These are phyloP conservation scores for Caenorhabditis panamensis DNA, from an alignment of 2,888 invertebrate species.

Conservation along the genomic window DNA sequence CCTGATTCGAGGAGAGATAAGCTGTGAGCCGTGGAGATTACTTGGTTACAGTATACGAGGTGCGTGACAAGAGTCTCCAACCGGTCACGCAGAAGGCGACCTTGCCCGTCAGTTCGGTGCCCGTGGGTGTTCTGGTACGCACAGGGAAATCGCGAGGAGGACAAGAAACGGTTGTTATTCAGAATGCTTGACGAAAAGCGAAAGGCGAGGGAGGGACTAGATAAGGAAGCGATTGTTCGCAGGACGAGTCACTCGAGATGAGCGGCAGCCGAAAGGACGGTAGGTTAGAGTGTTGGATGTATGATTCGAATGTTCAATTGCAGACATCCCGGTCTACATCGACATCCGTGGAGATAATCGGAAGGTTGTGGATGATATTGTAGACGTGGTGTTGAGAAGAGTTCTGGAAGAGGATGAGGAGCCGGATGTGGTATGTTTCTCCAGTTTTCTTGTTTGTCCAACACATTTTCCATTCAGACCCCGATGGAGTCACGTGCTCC, in stretches of 20 bases:
- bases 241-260: constrained; percentile 31
- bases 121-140: constrained; percentile 41
- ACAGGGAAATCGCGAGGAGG: constrained; percentile 4
- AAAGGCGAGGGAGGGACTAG: constrained; percentile 45
- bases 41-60: constrained; percentile 21
- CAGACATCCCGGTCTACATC: constrained; percentile 30
- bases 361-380: constrained; percentile 36
- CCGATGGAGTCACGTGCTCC: constrained; percentile 22
- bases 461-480: too few relatives aligned
- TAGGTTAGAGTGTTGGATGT: neutral
- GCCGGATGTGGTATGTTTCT: neutral
- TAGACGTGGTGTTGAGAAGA: constrained; percentile 28
- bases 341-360: constrained; percentile 40
- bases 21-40: constrained; percentile 15
- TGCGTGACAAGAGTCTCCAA: constrained; percentile 31
- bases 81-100: constrained; percentile 32
- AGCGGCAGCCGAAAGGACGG: constrained; percentile 32
- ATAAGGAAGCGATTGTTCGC: constrained; percentile 33
- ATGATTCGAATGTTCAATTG: neutral
- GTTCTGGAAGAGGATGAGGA: constrained; percentile 37
- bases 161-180: constrained; percentile 39
- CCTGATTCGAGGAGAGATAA: constrained; percentile 6
- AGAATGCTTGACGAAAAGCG: constrained; percentile 51
- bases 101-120: constrained; percentile 40
- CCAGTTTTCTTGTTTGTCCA: too few relatives aligned